A percentile compares a stretch with the other conserved stretches of the same genome.
phyloP scores from a whole-genome alignment of 2,797 vertebrate species.

The Oophaga sylvatica region DNA sequence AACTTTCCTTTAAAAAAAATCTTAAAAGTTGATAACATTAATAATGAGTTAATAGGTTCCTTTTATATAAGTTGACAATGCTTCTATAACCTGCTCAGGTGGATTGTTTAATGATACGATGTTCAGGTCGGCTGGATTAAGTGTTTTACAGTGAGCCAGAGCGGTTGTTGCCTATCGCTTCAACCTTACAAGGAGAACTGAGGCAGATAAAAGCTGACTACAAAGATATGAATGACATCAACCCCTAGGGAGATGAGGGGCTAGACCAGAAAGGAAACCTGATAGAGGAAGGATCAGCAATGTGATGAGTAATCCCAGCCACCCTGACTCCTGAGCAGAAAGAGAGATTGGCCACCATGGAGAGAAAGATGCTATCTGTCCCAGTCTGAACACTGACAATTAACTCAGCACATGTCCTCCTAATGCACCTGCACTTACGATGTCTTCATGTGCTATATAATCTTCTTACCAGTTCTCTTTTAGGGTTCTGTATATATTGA shows the following conservation, averaged over 20 bases:
- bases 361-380: constrained; percentile 25
- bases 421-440: constrained; percentile 22
- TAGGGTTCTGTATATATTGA: neutral
- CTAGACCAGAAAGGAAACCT: constrained; percentile 43
- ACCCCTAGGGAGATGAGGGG: constrained; percentile 31
- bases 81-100: neutral
- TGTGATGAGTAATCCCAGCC: constrained; percentile 52
- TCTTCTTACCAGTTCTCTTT: neutral
- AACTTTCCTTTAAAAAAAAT: neutral
- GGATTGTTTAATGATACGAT: constrained; percentile 1
- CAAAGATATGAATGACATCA: constrained; percentile 37
- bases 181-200: constrained; percentile 23
- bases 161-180: neutral
- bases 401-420: constrained; percentile 9
- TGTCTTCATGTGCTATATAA: neutral
- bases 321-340: constrained; percentile 42
- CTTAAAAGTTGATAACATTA: too few relatives aligned
- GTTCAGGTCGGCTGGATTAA: constrained; percentile 2
- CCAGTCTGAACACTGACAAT: neutral
- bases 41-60: neutral
- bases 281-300: constrained; percentile 46
- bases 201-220: constrained; percentile 37
- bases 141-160: neutral
- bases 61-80: neutral
- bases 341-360: constrained; percentile 20